These are phyloP conservation scores for Cardiocondyla obscurior DNA, from an alignment of 1,140 invertebrate genomes.

Conservation along the genomic window DNA sequence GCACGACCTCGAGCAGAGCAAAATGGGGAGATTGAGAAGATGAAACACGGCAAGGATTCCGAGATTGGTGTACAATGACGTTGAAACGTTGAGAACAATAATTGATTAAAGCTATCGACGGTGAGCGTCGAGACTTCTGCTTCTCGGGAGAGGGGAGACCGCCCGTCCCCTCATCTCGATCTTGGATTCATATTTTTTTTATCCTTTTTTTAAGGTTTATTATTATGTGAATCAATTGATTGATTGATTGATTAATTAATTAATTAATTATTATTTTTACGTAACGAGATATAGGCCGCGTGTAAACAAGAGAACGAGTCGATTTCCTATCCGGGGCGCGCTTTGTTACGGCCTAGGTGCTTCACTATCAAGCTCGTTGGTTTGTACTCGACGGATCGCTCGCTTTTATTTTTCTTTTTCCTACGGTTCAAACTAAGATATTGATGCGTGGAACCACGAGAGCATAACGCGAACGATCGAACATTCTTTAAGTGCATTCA, in stretches of 20 bases:
- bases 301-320: constrained; percentile 78
- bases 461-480: neutral
- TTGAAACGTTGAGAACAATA: constrained; percentile 14
- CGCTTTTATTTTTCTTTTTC: constrained; percentile 13
- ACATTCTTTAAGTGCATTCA: neutral
- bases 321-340: constrained; percentile 74
- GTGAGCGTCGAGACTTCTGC: constrained; percentile 49
- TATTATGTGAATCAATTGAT: constrained; percentile 67
- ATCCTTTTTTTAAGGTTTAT: constrained; percentile 72
- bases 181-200: constrained; percentile 70
- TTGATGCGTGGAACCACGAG: neutral
- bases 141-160: constrained; percentile 31
- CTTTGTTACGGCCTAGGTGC: neutral
- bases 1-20: neutral
- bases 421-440: neutral
- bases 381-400: neutral
- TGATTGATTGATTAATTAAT: constrained; percentile 66
- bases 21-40: constrained; percentile 3
- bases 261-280: constrained; percentile 72
- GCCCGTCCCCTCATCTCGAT: constrained; percentile 61
- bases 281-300: constrained; percentile 75
- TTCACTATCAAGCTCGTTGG: neutral
- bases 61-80: constrained; percentile 1
- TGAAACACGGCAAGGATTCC: neutral
- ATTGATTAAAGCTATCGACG: constrained; percentile 35